These are phyloP conservation scores for Teinopalpus imperialis DNA, from an alignment of 2,888 invertebrate species.

Conservation along the genomic window DNA sequence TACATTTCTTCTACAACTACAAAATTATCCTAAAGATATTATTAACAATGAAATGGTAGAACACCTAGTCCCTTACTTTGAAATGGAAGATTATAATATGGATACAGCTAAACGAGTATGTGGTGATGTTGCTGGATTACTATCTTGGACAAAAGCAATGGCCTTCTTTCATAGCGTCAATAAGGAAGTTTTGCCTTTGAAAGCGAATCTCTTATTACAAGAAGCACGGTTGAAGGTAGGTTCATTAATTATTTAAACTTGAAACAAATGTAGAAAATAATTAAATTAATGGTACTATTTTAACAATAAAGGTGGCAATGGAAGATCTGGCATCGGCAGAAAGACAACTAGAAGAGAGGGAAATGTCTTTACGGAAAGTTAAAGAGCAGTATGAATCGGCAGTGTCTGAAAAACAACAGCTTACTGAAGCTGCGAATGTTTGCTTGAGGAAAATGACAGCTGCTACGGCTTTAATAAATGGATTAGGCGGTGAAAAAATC, in stretches of 20 bases:
- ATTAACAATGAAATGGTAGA: slow-evolving; percentile 99
- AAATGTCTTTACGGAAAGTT: slow-evolving; percentile 93
- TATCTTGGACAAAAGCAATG: slow-evolving; percentile 98
- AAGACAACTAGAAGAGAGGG: slow-evolving; percentile 93
- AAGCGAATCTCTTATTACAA: slow-evolving; percentile 94
- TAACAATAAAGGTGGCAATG: slow-evolving; percentile 86
- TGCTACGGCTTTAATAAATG: slow-evolving; percentile 96
- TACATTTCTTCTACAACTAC: slow-evolving; percentile 93
- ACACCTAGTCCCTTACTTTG: slow-evolving; percentile 93
- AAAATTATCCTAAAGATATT: slow-evolving; percentile 97
- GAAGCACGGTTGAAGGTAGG: slow-evolving; percentile 90
- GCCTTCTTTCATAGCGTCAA: slow-evolving; percentile 97
- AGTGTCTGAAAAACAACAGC: slow-evolving; percentile 94
- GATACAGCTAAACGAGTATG: slow-evolving; percentile 97
- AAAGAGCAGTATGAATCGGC: slow-evolving; percentile 97
- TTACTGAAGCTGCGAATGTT: slow-evolving; percentile 95
- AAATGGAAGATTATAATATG: slow-evolving; percentile 98
- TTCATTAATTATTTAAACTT: background rate
- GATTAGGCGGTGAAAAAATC: slow-evolving; percentile 94
- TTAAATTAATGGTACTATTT: slow-evolving; percentile 5
- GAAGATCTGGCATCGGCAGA: slow-evolving; percentile 94
- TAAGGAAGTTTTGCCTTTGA: slow-evolving; percentile 96
- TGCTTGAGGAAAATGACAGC: slow-evolving; percentile 98
- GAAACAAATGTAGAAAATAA: background rate
- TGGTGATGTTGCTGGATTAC: slow-evolving; percentile 96